A percentile compares a stretch with the other conserved stretches of the same genome.
These are phyloP conservation scores for Dendronephthya gigantea DNA, from an alignment of 64 coral and sea anemone genomes.

Conservation along the genomic window DNA sequence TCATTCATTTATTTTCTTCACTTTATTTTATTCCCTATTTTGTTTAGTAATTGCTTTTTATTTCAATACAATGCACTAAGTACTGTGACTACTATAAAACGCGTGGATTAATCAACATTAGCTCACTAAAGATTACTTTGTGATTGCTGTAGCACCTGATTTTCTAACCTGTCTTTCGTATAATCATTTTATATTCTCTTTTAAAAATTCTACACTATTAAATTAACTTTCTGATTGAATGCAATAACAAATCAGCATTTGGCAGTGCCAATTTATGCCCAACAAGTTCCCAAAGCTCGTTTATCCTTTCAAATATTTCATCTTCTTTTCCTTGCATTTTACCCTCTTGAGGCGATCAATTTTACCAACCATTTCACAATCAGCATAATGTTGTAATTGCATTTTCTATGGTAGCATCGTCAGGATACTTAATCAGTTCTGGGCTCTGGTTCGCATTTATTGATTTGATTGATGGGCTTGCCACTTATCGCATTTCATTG, in stretches of 20 bases:
- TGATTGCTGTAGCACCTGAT: too few relatives aligned
- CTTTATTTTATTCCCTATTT: too few relatives aligned
- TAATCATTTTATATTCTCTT: neutral
- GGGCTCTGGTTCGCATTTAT: neutral
- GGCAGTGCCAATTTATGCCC: neutral
- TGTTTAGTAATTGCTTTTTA: too few relatives aligned
- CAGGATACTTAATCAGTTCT: neutral
- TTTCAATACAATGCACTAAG: too few relatives aligned
- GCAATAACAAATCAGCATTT: neutral
- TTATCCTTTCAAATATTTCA: neutral
- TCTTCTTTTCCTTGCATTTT: neutral
- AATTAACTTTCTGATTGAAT: neutral
- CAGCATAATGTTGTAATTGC: neutral
- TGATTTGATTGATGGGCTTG: neutral
- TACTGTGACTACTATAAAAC: too few relatives aligned
- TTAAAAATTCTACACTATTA: neutral
- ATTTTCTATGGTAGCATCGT: neutral
- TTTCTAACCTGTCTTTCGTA: too few relatives aligned
- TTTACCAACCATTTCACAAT: neutral
- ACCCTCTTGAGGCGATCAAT: neutral
- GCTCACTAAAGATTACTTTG: too few relatives aligned
- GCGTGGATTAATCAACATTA: too few relatives aligned
- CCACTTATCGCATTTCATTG: neutral
- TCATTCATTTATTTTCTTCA: too few relatives aligned
- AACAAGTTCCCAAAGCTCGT: neutral